Base-by-base conservation (phyloP, 2,797 vertebrate genomes). In the Chaenodraco wilsoni region DNA sequence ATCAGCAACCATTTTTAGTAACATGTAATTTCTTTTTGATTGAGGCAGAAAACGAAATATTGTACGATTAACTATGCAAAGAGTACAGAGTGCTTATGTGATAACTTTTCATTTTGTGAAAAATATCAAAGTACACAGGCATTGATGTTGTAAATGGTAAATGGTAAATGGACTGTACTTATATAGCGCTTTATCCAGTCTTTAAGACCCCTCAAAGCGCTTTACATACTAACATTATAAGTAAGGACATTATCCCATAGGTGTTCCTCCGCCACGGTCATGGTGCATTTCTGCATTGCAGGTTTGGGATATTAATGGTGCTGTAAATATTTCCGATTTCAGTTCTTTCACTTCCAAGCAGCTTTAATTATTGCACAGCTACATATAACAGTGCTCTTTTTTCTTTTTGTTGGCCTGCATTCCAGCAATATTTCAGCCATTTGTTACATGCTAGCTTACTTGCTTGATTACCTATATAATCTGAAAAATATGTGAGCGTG, bases 271-370 rank as follows among this genome's bases (percentile, higher is more conserved):
- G 8, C 21, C n/a, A 43, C 12, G 6, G 1, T 48, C 15, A 49
- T 31, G 45, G 48, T 55, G 17, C 45, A 19, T 74, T 41, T 60
- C 13, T 59, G 45, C 54, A 65, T 40, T 27, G 41, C 45, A 52
- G 27, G 44, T 62, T 66, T 65, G 14, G 19, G 31, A 55, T 27
- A 40, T 41, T 12, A 59, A 37, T 3, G 10, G 23, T 1, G 50
- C 3, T 58, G 37, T 48, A 44, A 65, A 50, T 49, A 27, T 43
- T 41, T 69, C 41, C 5, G 33, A 37, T 37, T 37, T 37, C 33
- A 37, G 33, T 37, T 37, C 6, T 37, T 37, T 37, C 33, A 37
- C 33, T 37, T 37, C 33, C 33, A 6, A 31, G 19, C 37, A 8
- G 0, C 31, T 41, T 65, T 66, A 41, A 13, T 45, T 27, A n/a